Evolutionary conservation across 2,113 vertebrate species (phyloP).

Genomic region (Hydropotes inermis): DNA sequence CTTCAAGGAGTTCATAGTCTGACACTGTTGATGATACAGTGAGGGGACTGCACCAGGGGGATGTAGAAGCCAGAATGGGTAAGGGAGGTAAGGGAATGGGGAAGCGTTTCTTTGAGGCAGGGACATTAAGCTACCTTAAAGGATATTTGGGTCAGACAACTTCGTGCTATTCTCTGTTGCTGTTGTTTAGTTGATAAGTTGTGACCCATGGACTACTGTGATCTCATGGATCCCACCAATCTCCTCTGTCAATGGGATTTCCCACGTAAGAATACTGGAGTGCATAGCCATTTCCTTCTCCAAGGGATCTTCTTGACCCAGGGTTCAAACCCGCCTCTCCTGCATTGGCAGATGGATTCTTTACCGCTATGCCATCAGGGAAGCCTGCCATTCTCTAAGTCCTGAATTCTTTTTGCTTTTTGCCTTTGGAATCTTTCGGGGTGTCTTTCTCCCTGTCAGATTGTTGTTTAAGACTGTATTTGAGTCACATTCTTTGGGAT

Average conservation of each 20-base stretch:
- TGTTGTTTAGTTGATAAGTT: neutral
- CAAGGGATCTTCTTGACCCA: neutral
- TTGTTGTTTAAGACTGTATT: neutral
- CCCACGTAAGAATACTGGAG: neutral
- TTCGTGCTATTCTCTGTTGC: neutral
- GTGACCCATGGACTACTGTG: neutral
- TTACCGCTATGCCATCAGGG: neutral
- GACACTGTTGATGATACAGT: neutral
- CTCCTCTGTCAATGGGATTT: neutral
- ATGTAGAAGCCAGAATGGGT: neutral
- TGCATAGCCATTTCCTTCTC: neutral
- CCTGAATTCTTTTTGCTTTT: neutral
- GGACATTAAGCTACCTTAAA: neutral
- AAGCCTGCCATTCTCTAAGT: neutral
- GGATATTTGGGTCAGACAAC: neutral
- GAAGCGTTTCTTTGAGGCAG: neutral
- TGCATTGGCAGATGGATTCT: neutral
- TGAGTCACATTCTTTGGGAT: slow-evolving; percentile 1
- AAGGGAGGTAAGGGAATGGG: neutral
- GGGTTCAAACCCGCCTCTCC: neutral
- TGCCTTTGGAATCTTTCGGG: neutral
- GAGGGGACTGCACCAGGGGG: neutral
- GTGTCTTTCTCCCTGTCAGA: neutral
- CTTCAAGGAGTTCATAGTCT: neutral
- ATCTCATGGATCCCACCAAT: neutral